Evolutionary conservation across 92 coral and sea anemone genomes (phyloP).

Genomic region (Actinernus sp.): DNA sequence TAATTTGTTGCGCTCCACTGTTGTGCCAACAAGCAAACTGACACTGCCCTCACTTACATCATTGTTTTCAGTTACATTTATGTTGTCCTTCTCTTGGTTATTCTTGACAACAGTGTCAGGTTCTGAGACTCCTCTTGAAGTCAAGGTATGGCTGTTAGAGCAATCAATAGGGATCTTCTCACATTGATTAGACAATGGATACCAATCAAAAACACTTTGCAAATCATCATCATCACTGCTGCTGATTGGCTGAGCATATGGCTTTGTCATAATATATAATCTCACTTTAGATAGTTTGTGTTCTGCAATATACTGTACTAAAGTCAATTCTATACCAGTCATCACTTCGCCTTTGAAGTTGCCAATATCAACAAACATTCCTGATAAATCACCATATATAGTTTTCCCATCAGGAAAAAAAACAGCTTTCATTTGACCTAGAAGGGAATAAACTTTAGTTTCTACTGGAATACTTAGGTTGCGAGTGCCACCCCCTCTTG

Average conservation of each 20-base stretch:
- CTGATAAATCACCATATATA: slow-evolving; percentile 26
- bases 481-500: slow-evolving; percentile 61
- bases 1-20: slow-evolving; percentile 20
- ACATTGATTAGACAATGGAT: not conserved
- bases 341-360: slow-evolving; percentile 40
- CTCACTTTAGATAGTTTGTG: slow-evolving; percentile 7
- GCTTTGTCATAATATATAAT: slow-evolving; percentile 3
- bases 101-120: not conserved
- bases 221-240: slow-evolving; percentile 1
- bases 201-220: slow-evolving; percentile 1
- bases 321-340: not conserved
- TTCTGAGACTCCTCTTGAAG: not conserved
- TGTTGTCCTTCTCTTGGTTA: not conserved
- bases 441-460: slow-evolving; percentile 8
- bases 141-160: not conserved
- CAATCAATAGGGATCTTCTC: not conserved
- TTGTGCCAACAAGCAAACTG: slow-evolving; percentile 4
- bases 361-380: slow-evolving; percentile 37
- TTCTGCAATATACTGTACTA: slow-evolving; percentile 1
- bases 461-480: slow-evolving; percentile 27
- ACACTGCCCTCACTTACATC: not conserved
- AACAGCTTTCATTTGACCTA: slow-evolving; percentile 15
- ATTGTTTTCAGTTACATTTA: no score
- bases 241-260: not conserved
- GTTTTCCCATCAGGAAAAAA: slow-evolving; percentile 48